Evolutionary conservation across 2,888 invertebrate species (phyloP), one percentile per base, ranked within the genome.

Genomic region (Dryadula phaetusa): DNA sequence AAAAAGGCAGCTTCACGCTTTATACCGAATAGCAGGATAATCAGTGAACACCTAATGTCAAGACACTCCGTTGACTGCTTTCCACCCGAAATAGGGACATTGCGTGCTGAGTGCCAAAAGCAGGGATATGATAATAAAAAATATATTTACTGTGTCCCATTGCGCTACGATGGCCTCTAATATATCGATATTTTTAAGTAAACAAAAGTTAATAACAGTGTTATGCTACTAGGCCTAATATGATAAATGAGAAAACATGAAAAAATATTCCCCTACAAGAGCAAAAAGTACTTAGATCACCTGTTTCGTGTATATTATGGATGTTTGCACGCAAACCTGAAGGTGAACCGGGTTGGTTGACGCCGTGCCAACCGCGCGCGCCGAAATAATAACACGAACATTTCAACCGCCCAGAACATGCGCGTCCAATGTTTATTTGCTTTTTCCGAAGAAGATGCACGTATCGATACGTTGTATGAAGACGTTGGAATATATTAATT

Each of bases 301-400:
- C 66, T 70, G 65, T 63, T 63, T 37, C 10, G 40, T n/a, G n/a
- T 56, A 70, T 62, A 66, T 40, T 22, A 14, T 60, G 20, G 52
- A 53, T 44, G 46, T 49, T 62, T 54, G 69, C 47, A 53, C 63
- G 64, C 56, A 54, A 46, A 28, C 49, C 34, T 81, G 88, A 89
- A 90, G 89, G 89, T 88, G 87, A 89, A 81, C 87, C 70, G 58
- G 77, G 86, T 82, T 77, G 73, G 81, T 89, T 90, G 89, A 87
- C 76, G 79, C 76, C 69, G 77, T 85, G 90, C 90, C 90, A 90
- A 88, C 82, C 79, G 77, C 80, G 74, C 76, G 72, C 78, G 79
- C 79, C 80, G 82, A 84, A 81, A 79, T 80, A 77, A 79, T 78
- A 79, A 76, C 74, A 69, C 71, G 72, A 78, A 73, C 77, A 76